Evolutionary conservation across 2,797 vertebrate genomes (phyloP).

Genomic region (Anas flavirostris): DNA sequence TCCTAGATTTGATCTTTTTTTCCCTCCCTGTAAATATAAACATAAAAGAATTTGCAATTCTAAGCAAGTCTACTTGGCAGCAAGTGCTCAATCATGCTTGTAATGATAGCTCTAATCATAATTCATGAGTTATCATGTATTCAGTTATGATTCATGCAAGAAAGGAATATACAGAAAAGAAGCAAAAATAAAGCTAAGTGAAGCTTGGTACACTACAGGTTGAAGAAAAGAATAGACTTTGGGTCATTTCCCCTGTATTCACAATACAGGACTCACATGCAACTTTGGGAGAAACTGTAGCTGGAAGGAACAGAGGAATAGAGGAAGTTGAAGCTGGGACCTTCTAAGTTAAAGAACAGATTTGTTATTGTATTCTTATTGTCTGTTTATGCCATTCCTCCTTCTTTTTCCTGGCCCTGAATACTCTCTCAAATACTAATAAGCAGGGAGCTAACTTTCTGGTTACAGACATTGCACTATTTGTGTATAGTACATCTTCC

Average conservation of each 20-base stretch:
- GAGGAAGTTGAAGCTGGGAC: not conserved
- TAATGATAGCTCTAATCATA: constrained; percentile 38
- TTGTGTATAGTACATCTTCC: not conserved
- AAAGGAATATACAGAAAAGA: not conserved
- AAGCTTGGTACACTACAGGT: not conserved
- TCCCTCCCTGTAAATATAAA: not conserved
- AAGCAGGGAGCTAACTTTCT: not conserved
- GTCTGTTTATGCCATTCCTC: not conserved
- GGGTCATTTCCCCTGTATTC: not conserved
- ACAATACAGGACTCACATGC: not conserved
- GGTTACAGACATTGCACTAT: not conserved
- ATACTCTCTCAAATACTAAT: not conserved
- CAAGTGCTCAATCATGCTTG: constrained; percentile 28
- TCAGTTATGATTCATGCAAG: not conserved
- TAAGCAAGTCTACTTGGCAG: not conserved
- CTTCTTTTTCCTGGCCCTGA: not conserved
- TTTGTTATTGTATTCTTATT: not conserved
- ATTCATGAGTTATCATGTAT: constrained; percentile 19
- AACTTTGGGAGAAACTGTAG: not conserved
- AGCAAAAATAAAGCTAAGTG: not conserved
- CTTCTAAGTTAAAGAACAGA: not conserved
- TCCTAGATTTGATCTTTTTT: not conserved
- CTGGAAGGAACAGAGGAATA: not conserved
- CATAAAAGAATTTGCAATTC: constrained; percentile 10
- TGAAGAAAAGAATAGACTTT: not conserved